Percentiles rank a stretch among this genome's conserved stretches.
phyloP scores from a whole-genome alignment of 2,113 vertebrate genomes.

The Colaptes auratus region DNA sequence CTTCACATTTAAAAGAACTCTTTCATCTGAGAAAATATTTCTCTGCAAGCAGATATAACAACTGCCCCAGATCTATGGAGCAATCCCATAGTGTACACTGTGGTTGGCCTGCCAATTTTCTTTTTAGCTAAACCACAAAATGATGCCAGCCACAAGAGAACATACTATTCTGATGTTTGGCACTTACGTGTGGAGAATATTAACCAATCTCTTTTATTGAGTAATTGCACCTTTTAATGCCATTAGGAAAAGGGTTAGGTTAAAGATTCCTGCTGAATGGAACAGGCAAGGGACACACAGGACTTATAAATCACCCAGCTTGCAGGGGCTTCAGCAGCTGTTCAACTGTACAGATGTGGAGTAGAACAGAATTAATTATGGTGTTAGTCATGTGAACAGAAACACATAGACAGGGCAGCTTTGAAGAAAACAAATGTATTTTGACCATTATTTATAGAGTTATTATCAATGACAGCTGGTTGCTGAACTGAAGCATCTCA shows the following conservation, averaged over 20 bases:
- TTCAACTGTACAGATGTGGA: neutral
- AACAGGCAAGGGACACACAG: constrained; percentile 26
- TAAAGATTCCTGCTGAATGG: constrained; percentile 31
- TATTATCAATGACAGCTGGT: neutral
- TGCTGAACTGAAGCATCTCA: neutral
- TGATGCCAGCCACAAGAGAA: constrained; percentile 36
- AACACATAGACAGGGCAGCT: neutral
- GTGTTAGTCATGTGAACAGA: neutral
- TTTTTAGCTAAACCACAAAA: constrained; percentile 70
- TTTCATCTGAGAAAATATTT: constrained; percentile 54
- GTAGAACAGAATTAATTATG: neutral
- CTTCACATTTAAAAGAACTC: constrained; percentile 60
- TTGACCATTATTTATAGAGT: neutral
- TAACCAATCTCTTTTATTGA: constrained; percentile 55
- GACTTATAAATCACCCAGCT: constrained; percentile 57
- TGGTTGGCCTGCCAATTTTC: constrained; percentile 49
- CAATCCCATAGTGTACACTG: neutral
- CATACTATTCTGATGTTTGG: constrained; percentile 27
- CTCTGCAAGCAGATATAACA: constrained; percentile 37
- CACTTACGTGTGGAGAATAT: constrained; percentile 44
- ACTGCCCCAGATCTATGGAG: neutral
- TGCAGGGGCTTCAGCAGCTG: neutral
- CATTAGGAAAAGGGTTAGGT: constrained; percentile 13
- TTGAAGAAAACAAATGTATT: neutral
- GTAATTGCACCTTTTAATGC: constrained; percentile 41